Evolutionary conservation across 2,113 vertebrate genomes (phyloP).

Genomic region (Apus apus): DNA sequence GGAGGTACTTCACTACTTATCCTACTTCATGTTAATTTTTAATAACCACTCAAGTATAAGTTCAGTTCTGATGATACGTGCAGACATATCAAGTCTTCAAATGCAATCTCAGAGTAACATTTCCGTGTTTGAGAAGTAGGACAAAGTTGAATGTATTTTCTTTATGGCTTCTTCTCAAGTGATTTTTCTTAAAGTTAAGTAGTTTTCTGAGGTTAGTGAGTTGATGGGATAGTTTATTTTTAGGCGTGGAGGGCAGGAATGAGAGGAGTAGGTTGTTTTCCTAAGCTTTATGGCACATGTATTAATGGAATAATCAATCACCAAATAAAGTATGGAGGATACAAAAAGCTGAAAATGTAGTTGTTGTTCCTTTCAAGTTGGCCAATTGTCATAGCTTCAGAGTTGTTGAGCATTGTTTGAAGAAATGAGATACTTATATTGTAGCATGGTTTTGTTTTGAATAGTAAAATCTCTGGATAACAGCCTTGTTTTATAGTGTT

Average conservation of each 20-base stretch:
- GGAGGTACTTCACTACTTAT: neutral
- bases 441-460: neutral
- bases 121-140: neutral
- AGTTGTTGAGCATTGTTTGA: neutral
- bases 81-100: neutral
- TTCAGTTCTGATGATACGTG: neutral
- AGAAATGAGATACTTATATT: neutral
- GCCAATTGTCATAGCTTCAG: neutral
- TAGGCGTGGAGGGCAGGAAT: neutral
- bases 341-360: neutral
- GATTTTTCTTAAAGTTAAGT: neutral
- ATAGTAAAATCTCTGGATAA: neutral
- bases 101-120: neutral
- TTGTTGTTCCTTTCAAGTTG: neutral
- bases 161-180: neutral
- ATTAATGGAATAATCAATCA: neutral
- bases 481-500: neutral
- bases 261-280: neutral
- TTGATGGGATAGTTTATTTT: neutral
- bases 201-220: neutral
- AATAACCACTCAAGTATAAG: rapidly evolving
- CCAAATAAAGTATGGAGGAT: neutral
- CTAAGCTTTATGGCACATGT: neutral
- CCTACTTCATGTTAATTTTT: neutral
- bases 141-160: neutral